These are phyloP conservation scores for Sinopyrophorus schimmeli DNA, from an alignment of 2,888 invertebrate species.

Conservation along the genomic window DNA sequence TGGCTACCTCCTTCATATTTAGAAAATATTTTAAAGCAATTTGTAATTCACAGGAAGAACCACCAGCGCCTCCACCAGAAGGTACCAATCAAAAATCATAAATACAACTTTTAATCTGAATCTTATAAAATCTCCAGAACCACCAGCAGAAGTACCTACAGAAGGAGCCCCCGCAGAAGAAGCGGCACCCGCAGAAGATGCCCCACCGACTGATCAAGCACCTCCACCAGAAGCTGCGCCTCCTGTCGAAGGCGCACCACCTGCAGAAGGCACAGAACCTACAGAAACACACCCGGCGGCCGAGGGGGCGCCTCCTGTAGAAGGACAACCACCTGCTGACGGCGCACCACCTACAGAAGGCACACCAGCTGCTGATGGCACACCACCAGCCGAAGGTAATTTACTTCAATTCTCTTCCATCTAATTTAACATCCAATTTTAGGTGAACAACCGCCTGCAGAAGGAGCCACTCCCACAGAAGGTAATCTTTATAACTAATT, in stretches of 20 bases:
- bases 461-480: slow-evolving; percentile 32
- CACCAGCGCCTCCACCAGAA: background rate
- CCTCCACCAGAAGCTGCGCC: slow-evolving; percentile 42
- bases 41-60: too few relatives aligned
- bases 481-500: slow-evolving; percentile 5
- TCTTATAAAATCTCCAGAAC: too few relatives aligned
- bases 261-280: slow-evolving; percentile 47
- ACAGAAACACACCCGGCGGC: slow-evolving; percentile 32
- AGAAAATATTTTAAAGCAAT: too few relatives aligned
- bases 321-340: slow-evolving; percentile 46
- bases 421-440: background rate
- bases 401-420: too few relatives aligned
- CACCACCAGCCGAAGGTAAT: slow-evolving; percentile 42
- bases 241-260: slow-evolving; percentile 46
- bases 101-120: slow-evolving; percentile 31
- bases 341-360: slow-evolving; percentile 46
- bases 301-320: slow-evolving; percentile 45
- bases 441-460: slow-evolving; percentile 30
- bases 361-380: slow-evolving; percentile 47
- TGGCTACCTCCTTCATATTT: too few relatives aligned
- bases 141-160: slow-evolving; percentile 40
- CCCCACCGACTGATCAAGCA: slow-evolving; percentile 29
- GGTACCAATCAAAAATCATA: too few relatives aligned
- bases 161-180: slow-evolving; percentile 47
- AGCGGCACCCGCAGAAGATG: slow-evolving; percentile 41